phyloP scores from a whole-genome alignment of 2,888 invertebrate species.

The Yponomeuta evonymella region DNA sequence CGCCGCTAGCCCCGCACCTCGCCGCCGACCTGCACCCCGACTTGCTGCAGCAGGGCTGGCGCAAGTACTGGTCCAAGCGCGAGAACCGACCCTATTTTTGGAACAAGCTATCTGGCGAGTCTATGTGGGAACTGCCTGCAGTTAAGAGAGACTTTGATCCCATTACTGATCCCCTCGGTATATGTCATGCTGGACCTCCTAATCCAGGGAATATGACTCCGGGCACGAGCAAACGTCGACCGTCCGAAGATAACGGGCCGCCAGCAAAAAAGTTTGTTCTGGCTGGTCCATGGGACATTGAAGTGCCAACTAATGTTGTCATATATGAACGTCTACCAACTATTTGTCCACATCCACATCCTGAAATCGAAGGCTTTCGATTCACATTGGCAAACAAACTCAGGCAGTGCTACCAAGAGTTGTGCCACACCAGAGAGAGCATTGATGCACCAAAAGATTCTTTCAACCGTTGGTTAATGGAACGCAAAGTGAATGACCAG shows the following conservation, averaged over 20 bases:
- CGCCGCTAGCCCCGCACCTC: slow-evolving; percentile 61
- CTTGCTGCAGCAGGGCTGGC: slow-evolving; percentile 91
- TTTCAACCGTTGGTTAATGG: slow-evolving; percentile 97
- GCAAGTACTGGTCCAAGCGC: slow-evolving; percentile 96
- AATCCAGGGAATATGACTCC: slow-evolving; percentile 68
- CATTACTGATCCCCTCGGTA: slow-evolving; percentile 93
- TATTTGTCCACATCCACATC: slow-evolving; percentile 92
- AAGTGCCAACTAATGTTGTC: slow-evolving; percentile 93
- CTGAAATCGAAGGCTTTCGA: slow-evolving; percentile 93
- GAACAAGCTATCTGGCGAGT: slow-evolving; percentile 96
- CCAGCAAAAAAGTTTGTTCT: slow-evolving; percentile 90
- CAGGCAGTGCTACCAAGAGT: slow-evolving; percentile 93
- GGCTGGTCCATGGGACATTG: slow-evolving; percentile 96
- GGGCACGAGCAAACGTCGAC: slow-evolving; percentile 82
- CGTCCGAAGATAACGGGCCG: slow-evolving; percentile 88
- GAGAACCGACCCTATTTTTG: slow-evolving; percentile 97
- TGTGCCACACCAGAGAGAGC: slow-evolving; percentile 93
- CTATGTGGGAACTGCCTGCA: slow-evolving; percentile 97
- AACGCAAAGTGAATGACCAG: slow-evolving; percentile 92
- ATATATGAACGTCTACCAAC: slow-evolving; percentile 91
- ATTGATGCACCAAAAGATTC: slow-evolving; percentile 98
- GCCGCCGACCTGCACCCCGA: slow-evolving; percentile 69
- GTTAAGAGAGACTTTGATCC: slow-evolving; percentile 90
- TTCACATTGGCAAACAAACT: slow-evolving; percentile 89
- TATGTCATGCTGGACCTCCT: slow-evolving; percentile 74